Conservation (phyloP, 2,113 vertebrate genomes). For the Mustelus asterias region DNA sequence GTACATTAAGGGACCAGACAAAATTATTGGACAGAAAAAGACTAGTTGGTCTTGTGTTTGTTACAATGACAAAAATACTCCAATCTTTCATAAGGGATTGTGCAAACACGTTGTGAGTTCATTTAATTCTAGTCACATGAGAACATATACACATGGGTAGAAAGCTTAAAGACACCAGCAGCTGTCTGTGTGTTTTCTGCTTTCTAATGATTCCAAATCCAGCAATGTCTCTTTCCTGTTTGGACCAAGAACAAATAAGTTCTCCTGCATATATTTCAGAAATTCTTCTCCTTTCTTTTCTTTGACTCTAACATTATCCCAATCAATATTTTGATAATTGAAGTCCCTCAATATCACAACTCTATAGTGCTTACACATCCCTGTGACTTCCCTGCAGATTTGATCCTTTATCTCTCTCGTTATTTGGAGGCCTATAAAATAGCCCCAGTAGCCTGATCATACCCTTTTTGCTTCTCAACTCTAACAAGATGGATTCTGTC, state of each 20-base stretch:
- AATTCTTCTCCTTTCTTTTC: not conserved
- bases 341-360: too few relatives aligned
- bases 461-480: not conserved
- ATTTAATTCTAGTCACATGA: too few relatives aligned
- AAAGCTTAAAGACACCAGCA: too few relatives aligned
- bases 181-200: too few relatives aligned
- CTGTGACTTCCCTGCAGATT: not conserved
- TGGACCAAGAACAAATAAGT: not conserved
- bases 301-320: not conserved
- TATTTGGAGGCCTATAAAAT: not conserved
- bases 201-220: not conserved
- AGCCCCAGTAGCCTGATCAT: not conserved
- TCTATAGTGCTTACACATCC: not conserved
- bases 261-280: not conserved
- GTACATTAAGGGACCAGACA: too few relatives aligned
- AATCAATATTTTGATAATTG: too few relatives aligned
- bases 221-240: not conserved
- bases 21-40: not conserved
- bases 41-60: not conserved
- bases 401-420: not conserved
- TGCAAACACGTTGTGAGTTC: too few relatives aligned
- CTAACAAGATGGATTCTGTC: not conserved
- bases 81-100: too few relatives aligned
- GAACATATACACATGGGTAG: too few relatives aligned
- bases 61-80: too few relatives aligned